phyloP scores from a whole-genome alignment of 2,888 invertebrate species.

The Liodrosophila aerea region DNA sequence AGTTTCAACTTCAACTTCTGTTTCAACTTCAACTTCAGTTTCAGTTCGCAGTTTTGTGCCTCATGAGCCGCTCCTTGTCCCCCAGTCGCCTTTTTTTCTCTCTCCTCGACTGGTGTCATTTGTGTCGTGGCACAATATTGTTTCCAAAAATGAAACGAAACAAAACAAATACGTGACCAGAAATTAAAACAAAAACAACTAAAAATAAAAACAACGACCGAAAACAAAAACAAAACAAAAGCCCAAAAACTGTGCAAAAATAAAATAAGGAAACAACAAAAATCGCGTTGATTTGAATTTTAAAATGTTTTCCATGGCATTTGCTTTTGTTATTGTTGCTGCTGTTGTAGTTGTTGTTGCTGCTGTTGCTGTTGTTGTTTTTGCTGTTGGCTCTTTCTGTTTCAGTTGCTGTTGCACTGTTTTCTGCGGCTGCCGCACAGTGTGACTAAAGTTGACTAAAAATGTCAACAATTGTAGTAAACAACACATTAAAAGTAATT shows the following conservation, averaged over 20 bases:
- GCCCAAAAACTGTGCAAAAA: slow-evolving; percentile 31
- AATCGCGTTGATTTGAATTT: slow-evolving; percentile 77
- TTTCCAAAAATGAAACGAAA: slow-evolving; percentile 73
- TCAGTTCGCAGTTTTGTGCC: slow-evolving; percentile 5
- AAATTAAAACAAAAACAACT: slow-evolving; percentile 55
- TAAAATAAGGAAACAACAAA: slow-evolving; percentile 72
- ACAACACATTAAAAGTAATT: slow-evolving; percentile 6
- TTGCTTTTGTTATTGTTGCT: too few relatives aligned
- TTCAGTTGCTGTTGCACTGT: slow-evolving; percentile 20
- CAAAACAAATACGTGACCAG: slow-evolving; percentile 77
- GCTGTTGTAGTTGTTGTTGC: too few relatives aligned
- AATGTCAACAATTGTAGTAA: background rate
- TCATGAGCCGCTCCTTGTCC: slow-evolving; percentile 25
- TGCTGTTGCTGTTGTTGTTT: too few relatives aligned
- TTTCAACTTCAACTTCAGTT: slow-evolving; percentile 2
- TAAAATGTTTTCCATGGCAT: slow-evolving; percentile 60
- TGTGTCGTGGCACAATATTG: slow-evolving; percentile 74
- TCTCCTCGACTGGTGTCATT: slow-evolving; percentile 52
- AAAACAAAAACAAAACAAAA: slow-evolving; percentile 24
- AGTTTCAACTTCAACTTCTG: background rate
- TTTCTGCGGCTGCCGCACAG: slow-evolving; percentile 29
- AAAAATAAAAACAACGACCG: slow-evolving; percentile 40
- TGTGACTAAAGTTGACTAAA: slow-evolving; percentile 19
- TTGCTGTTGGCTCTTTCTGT: slow-evolving; percentile 9
- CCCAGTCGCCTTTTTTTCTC: slow-evolving; percentile 24